Base-by-base conservation (phyloP, 2,888 invertebrate genomes). In the Andrena bucephala region DNA sequence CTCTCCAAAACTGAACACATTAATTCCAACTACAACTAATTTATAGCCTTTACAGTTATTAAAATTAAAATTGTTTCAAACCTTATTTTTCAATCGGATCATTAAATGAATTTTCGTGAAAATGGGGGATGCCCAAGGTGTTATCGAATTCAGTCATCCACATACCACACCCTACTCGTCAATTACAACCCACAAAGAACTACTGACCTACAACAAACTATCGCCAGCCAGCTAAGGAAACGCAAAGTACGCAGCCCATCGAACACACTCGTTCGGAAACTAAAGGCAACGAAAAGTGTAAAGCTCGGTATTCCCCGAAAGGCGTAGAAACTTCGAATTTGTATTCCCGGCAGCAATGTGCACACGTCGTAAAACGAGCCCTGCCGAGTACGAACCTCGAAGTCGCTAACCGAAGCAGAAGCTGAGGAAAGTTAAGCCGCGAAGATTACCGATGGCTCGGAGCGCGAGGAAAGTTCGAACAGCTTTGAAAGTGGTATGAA, bases 401-500 rank as follows among this genome's bases (percentile, higher is more conserved):
- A 59, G 42, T 81, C 57, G 65, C 27, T 42, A 10, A 31, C 29
- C 36, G 57, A 57, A 59, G 16, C 5, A 8, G 10, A 42, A 27
- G 7, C 24, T 16, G 33, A 36, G 16, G 24, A 42, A n/a, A 10
- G 36, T 60, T 48, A 29, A 31, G 29, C 59, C n/a, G 20, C 54
- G 65, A 31, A 8, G 42, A 42, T 67, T 42, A 31, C 20, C 31
- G n/a, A n/a, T 10, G 31, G 16, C 24, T 33, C 65, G 3, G 48
- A 20, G n/a, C 27, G 31, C 36, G 42, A 27, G 27, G 59, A 48
- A 67, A 59, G 20, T 57, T 67, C 16, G 48, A 42, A 24, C 20
- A 13, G 60, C 71, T 71, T 71, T 71, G 48, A 71, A 42, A 29
- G 42, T 20, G 48, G 57, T 36, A 63, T 50, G 59, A 62, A 83